Evolutionary conservation across 2,113 vertebrate species (phyloP), one percentile per base, ranked within the genome.

Genomic region (Pachyramphus minor): DNA sequence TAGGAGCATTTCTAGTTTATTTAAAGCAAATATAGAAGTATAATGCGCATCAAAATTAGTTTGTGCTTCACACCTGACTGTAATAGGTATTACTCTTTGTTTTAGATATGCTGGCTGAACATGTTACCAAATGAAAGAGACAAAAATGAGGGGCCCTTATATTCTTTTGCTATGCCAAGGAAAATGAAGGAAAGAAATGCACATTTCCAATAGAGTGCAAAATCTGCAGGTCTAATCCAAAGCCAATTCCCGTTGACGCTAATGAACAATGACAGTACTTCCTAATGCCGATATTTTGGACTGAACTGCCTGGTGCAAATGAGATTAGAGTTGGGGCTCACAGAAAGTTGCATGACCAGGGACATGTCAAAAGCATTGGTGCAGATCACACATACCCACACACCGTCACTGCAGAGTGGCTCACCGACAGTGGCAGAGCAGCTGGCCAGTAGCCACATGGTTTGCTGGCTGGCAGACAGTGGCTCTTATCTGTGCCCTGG

Each of bases 371-470:
- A 96, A 24, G 4, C 47, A 19, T 4, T 4, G 14, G 52, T 75
- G 49, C 69, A 81, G 77, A 45, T 50, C 22, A 8, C 0, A 5
- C 3, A 3, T 44, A 56, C 35, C 50, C 21, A 18, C 30, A 17
- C 1, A 1, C 22, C 0, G 0, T 64, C 74, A 53, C 60, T 14
- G 5, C 24, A 22, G 88, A 74, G 55, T 6, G 0, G 12, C 35
- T 41, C 47, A 22, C 58, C 3, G 2, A 39, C 50, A 23, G 25
- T 4, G 56, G 4, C 72, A 31, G 22, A 55, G 63, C 33, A 80
- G 63, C 41, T 90, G 88, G 79, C 76, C 53, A 24, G 30, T 41
- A 76, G 68, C 56, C 79, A 71, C 2, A 0, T 12, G 42, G 16
- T 64, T 78, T 59, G n/a, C 44, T 94, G 95, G 64, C 83, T 82